Evolutionary conservation across 2,888 invertebrate genomes (phyloP).

Genomic region (Eudasyphora cyanicolor): DNA sequence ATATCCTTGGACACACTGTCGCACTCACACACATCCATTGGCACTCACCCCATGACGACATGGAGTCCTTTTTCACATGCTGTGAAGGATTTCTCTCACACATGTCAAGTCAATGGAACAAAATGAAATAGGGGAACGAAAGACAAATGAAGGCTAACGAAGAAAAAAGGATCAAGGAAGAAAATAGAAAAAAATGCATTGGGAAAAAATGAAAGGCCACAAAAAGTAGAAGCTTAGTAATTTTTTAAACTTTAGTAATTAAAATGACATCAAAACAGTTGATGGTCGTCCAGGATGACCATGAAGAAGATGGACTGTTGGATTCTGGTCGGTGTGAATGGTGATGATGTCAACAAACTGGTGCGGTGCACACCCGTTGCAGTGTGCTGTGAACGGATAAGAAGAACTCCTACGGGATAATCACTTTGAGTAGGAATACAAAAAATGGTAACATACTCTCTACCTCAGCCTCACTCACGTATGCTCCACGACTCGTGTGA

Average conservation of each 20-base stretch:
- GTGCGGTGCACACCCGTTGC: background rate
- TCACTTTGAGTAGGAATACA: no score
- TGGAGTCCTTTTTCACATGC: slow-evolving; percentile 48
- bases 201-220: background rate
- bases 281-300: slow-evolving; percentile 41
- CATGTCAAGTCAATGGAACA: background rate
- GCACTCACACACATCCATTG: background rate
- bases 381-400: background rate
- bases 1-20: background rate
- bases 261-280: slow-evolving; percentile 62
- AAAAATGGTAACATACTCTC: background rate
- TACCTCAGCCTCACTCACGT: background rate
- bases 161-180: slow-evolving; percentile 8
- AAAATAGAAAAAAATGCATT: slow-evolving; percentile 17
- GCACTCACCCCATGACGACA: slow-evolving; percentile 3
- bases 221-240: slow-evolving; percentile 35
- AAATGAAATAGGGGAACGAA: background rate
- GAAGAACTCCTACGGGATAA: background rate
- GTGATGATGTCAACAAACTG: slow-evolving; percentile 7
- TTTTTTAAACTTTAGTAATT: slow-evolving; percentile 64
- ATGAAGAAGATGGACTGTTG: slow-evolving; percentile 1
- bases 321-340: no score
- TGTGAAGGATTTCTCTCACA: slow-evolving; percentile 45
- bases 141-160: slow-evolving; percentile 16
- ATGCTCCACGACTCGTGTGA: background rate